Conservation (phyloP, 2,888 invertebrate genomes). For the Pseudococcus longispinus region DNA sequence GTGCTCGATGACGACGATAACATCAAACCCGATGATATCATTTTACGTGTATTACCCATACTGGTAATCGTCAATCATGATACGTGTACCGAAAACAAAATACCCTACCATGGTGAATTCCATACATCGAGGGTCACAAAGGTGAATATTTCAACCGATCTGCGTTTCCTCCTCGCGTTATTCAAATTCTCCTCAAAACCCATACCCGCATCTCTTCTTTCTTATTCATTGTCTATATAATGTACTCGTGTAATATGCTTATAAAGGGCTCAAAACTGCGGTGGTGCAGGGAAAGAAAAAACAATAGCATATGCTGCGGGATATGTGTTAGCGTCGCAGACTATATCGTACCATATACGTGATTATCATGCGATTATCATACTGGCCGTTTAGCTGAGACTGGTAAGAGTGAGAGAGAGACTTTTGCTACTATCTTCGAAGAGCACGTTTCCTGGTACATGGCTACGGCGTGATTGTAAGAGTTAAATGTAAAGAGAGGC, state of each 20-base stretch:
- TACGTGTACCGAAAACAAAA: not conserved
- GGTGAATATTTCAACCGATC: conserved; percentile 3
- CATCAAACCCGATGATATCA: not conserved
- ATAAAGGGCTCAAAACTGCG: not conserved
- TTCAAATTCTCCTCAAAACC: not conserved
- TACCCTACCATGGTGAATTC: not conserved
- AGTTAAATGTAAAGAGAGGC: not conserved
- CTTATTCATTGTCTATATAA: not conserved
- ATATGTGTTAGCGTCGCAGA: conserved; percentile 52
- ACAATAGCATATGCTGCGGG: conserved; percentile 54
- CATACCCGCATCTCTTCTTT: not conserved
- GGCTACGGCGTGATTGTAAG: not conserved
- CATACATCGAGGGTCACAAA: not conserved
- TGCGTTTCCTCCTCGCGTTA: not conserved
- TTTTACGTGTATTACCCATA: not conserved
- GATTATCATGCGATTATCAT: conserved; percentile 57
- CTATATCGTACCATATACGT: conserved; percentile 28
- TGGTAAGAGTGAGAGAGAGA: not conserved
- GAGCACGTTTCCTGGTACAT: conserved; percentile 53
- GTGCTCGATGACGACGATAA: not conserved
- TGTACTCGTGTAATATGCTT: not conserved
- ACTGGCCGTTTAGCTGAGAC: not conserved
- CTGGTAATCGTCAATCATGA: not conserved
- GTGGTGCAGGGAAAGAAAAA: not conserved
- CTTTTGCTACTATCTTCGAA: conserved; percentile 1